Evolutionary conservation across 1,140 invertebrate species (phyloP), one percentile per base, ranked within the genome.

Genomic region (Subanguina moxae): DNA sequence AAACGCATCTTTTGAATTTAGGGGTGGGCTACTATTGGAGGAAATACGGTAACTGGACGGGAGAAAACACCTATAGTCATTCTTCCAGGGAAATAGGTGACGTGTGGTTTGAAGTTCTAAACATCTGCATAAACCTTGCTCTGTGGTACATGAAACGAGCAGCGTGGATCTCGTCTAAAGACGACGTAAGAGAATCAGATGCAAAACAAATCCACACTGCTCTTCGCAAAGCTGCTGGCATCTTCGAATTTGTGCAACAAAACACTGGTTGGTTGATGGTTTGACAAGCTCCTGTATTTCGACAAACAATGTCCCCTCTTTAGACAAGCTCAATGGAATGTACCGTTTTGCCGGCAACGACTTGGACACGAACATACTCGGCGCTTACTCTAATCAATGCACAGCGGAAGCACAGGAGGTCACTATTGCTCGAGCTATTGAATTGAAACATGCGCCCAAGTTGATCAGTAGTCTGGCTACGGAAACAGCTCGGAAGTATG

Each of bases 391-490:
- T 15, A 85, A 87, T 77, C 88, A 89, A 73, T 88, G 87, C 78
- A 88, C 87, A 43, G 89, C 88, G 38, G 89, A 90, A 83, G 89
- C 89, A 5, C 89, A 90, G 82, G 89, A 90, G 86, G 88, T 90
- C 5, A 89, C 89, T 21, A 85, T 90, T 65, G 88, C 88, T 13
- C 80, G 88, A 83, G 89, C 89, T 11, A 86, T 90, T 25, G 89
- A 90, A 76, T 70, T 89, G 74, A 89, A 89, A 74, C 89, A 90
- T 78, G 86, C 86, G 69, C 74, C 87, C 13, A 86, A 83, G 64
- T 82, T 90, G 63, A 87, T 89, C 73, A 88, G 88, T 56, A 86
- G 87, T 25, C 80, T 90, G 45, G 86, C 88, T 15, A 86, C 87
- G 81, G 88, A 89, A 80, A 90, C 89, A 1, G 86, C 87, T 28